Evolutionary conservation across 2,113 vertebrate species (phyloP).

Genomic region (Empidonax traillii): DNA sequence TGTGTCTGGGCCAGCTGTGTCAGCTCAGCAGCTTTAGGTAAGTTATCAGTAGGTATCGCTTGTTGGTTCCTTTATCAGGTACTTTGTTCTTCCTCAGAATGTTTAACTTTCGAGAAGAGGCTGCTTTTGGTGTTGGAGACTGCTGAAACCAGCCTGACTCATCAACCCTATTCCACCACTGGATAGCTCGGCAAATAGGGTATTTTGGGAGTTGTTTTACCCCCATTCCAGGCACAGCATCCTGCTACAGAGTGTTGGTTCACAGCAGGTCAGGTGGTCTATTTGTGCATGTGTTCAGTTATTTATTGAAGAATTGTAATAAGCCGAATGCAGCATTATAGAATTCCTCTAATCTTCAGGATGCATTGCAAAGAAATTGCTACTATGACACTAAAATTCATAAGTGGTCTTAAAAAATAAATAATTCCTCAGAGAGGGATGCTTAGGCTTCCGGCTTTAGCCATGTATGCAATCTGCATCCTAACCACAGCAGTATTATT

Average conservation of each 20-base stretch:
- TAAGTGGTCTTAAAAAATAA: neutral
- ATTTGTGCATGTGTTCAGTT: neutral
- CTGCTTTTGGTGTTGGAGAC: neutral
- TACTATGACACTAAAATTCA: neutral
- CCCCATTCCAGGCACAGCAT: neutral
- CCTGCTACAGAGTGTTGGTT: neutral
- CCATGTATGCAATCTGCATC: rapidly evolving
- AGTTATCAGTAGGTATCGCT: neutral
- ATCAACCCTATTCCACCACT: neutral
- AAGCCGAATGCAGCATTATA: neutral
- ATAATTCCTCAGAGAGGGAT: neutral
- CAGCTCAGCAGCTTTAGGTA: neutral
- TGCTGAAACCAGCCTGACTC: neutral
- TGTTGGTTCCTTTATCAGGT: neutral
- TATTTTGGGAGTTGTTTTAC: neutral
- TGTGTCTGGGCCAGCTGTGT: neutral
- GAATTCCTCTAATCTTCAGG: neutral
- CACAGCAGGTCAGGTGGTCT: neutral
- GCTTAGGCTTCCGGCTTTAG: neutral
- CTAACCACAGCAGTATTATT: neutral
- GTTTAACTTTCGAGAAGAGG: neutral
- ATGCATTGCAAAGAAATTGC: neutral
- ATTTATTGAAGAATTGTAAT: neutral
- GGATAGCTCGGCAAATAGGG: neutral
- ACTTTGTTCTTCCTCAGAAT: neutral